phyloP scores from a whole-genome alignment of 2,797 vertebrate species.

The Phaenicophaeus curvirostris region DNA sequence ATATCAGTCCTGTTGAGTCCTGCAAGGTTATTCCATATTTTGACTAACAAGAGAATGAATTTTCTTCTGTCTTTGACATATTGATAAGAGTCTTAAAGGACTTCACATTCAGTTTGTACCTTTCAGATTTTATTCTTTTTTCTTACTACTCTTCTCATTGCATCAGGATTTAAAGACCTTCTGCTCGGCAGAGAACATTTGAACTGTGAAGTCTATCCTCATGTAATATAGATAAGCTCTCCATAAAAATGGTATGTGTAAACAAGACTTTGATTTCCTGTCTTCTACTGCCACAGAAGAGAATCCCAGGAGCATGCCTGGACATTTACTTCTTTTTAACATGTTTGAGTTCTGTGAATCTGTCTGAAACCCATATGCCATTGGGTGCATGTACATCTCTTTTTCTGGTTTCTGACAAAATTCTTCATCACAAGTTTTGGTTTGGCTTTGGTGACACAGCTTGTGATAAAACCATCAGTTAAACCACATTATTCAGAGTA shows the following conservation, averaged over 20 bases:
- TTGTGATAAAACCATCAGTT: not conserved
- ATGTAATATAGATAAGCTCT: not conserved
- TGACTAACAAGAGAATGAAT: not conserved
- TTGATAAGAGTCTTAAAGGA: not conserved
- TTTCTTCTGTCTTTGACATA: not conserved
- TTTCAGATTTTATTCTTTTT: not conserved
- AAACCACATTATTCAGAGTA: not conserved
- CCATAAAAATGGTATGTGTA: not conserved
- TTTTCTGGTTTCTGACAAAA: not conserved
- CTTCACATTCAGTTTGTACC: not conserved
- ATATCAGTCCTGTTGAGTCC: not conserved
- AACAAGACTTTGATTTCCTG: not conserved
- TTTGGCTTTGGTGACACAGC: not conserved
- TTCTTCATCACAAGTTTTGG: not conserved
- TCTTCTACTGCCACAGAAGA: not conserved
- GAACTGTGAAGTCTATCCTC: not conserved
- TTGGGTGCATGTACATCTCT: not conserved
- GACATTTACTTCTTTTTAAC: not conserved
- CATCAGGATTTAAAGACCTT: not conserved
- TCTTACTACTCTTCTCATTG: not conserved
- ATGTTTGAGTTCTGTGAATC: not conserved
- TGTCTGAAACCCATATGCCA: not conserved
- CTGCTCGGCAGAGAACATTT: not conserved
- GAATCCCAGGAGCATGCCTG: not conserved
- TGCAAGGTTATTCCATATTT: not conserved